These are phyloP conservation scores for Ephialtes manifestator DNA, from an alignment of 2,888 invertebrate species.

Conservation along the genomic window DNA sequence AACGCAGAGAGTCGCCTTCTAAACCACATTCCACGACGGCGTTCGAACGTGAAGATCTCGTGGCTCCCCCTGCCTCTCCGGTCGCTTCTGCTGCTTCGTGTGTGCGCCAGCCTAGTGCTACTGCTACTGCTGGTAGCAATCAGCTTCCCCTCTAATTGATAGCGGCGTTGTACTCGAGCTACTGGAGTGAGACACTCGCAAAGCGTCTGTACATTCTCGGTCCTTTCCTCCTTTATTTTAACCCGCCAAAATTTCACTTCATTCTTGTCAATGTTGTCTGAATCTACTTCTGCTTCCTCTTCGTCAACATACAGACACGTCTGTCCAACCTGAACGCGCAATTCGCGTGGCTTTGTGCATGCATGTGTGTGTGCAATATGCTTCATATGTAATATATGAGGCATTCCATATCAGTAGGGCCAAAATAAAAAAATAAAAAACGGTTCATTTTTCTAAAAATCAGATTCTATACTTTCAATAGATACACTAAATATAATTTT, in stretches of 20 bases:
- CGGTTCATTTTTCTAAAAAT: too few species aligned
- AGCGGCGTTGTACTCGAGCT: slow-evolving; percentile 49
- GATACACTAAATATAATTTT: too few species aligned
- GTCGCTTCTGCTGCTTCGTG: slow-evolving; percentile 57
- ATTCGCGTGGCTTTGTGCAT: background rate
- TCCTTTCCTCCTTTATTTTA: slow-evolving; percentile 5
- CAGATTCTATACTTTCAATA: too few species aligned
- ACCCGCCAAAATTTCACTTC: slow-evolving; percentile 21
- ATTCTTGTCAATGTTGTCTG: background rate
- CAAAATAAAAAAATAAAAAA: too few species aligned
- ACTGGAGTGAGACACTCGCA: slow-evolving; percentile 48
- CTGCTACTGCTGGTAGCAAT: slow-evolving; percentile 42
- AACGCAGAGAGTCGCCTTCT: slow-evolving; percentile 59
- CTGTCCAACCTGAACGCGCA: too few species aligned
- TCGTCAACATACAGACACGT: background rate
- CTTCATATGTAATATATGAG: too few species aligned
- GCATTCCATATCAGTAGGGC: too few species aligned
- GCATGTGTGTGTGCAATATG: too few species aligned
- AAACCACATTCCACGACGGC: slow-evolving; percentile 70
- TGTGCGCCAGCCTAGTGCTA: slow-evolving; percentile 5
- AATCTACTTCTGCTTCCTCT: background rate
- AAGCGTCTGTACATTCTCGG: background rate
- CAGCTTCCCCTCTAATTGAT: slow-evolving; percentile 59
- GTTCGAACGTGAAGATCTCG: slow-evolving; percentile 67
- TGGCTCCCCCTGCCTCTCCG: slow-evolving; percentile 19